A percentile compares a stretch with the other conserved stretches of the same genome.
These are phyloP conservation scores for Leptosomus discolor DNA, from an alignment of 2,113 vertebrate genomes.

Conservation along the genomic window DNA sequence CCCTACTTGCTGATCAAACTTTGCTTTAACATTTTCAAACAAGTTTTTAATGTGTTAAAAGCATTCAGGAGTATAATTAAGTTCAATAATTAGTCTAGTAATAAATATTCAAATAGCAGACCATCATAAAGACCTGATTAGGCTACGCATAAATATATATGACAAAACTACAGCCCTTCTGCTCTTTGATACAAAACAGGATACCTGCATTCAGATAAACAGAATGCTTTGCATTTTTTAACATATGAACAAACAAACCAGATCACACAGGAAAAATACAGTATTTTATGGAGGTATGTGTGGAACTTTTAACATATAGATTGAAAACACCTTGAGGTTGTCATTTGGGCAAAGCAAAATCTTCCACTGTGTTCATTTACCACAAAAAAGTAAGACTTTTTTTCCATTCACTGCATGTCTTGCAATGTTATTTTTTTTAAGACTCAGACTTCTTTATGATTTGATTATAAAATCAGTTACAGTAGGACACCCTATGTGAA, in stretches of 20 bases:
- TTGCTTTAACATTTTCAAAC: slow-evolving; percentile 24
- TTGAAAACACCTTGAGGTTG: neutral
- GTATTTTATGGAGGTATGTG: neutral
- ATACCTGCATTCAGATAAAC: neutral
- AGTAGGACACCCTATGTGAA: neutral
- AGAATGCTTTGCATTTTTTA: slow-evolving; percentile 26
- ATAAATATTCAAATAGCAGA: slow-evolving; percentile 62
- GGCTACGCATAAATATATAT: slow-evolving; percentile 8
- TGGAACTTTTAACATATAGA: neutral
- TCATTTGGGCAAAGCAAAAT: neutral
- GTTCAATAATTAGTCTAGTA: slow-evolving; percentile 57
- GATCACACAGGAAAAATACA: neutral
- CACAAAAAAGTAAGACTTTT: neutral
- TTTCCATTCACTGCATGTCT: neutral
- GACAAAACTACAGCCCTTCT: neutral
- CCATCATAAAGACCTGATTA: slow-evolving; percentile 28
- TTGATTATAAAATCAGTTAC: neutral
- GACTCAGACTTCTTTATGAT: neutral
- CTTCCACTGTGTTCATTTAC: neutral
- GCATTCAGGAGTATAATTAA: slow-evolving; percentile 54
- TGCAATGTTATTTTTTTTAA: neutral
- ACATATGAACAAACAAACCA: neutral
- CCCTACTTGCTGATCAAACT: neutral
- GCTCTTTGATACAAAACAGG: neutral
- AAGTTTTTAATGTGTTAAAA: slow-evolving; percentile 41